Conservation (phyloP, 2,888 invertebrate species). For the Sesia apiformis region DNA sequence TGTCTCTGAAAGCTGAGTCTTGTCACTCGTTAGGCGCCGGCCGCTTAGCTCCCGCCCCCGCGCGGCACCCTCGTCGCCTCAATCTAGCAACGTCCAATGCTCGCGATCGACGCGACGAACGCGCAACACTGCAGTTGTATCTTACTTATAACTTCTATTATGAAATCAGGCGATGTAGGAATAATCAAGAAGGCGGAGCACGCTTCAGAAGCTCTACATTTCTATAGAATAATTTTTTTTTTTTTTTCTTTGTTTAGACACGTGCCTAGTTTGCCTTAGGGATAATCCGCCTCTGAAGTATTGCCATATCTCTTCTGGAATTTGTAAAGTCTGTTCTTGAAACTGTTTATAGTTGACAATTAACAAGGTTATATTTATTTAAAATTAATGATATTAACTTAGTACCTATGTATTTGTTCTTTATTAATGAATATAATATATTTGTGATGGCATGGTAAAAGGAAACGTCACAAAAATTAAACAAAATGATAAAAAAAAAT, state of each 20-base stretch:
- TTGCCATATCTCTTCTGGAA: background rate
- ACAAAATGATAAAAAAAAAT: too few relatives aligned
- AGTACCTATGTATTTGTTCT: too few relatives aligned
- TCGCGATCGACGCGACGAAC: conserved; percentile 1
- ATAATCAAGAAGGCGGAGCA: too few relatives aligned
- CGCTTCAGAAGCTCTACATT: too few relatives aligned
- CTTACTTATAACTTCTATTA: background rate
- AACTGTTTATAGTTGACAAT: too few relatives aligned
- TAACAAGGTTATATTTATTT: too few relatives aligned
- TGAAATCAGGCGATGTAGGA: background rate
- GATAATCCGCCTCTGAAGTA: background rate
- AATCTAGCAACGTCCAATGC: too few relatives aligned
- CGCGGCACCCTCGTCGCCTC: background rate
- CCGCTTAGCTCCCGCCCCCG: conserved; percentile 1
- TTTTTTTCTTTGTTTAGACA: background rate
- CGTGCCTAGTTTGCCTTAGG: conserved; percentile 3
- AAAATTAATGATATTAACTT: too few relatives aligned
- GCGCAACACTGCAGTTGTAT: background rate
- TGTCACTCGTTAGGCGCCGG: background rate
- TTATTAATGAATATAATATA: too few relatives aligned
- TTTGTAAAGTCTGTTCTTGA: too few relatives aligned
- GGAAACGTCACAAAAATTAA: too few relatives aligned
- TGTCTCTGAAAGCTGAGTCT: background rate
- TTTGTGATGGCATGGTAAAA: too few relatives aligned
- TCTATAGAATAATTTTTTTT: background rate